phyloP scores from a whole-genome alignment of 2,797 vertebrate genomes.

The Myioborus melanocephalus region DNA sequence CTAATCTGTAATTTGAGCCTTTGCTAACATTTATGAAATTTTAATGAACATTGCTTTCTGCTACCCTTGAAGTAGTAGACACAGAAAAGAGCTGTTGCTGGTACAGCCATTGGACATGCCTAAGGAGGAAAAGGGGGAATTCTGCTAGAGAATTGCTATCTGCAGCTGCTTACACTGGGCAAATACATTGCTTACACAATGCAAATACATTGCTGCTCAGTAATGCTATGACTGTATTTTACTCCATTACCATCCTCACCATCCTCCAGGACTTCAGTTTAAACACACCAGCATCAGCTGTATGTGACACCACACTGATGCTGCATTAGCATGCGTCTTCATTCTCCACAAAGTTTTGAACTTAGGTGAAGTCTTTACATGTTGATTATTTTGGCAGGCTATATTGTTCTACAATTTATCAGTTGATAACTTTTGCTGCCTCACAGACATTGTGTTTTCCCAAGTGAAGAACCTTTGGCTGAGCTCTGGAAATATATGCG shows the following conservation, averaged over 20 bases:
- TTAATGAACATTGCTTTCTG: slow-evolving; percentile 39
- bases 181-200: neutral
- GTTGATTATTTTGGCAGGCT: slow-evolving; percentile 40
- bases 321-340: neutral
- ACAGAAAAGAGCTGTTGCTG: neutral
- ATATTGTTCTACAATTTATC: slow-evolving; percentile 66
- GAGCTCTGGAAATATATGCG: slow-evolving; percentile 49
- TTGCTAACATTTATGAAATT: slow-evolving; percentile 42
- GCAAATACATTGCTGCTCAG: neutral
- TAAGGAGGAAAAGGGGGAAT: neutral
- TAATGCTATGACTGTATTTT: neutral
- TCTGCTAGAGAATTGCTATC: neutral
- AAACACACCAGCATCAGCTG: neutral
- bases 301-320: neutral
- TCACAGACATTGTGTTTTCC: slow-evolving; percentile 67
- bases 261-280: neutral
- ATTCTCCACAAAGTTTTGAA: neutral
- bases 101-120: neutral
- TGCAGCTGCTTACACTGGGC: neutral
- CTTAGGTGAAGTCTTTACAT: slow-evolving; percentile 24
- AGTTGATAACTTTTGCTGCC: slow-evolving; percentile 62
- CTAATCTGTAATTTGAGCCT: slow-evolving; percentile 31
- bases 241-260: neutral
- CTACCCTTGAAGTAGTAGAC: neutral
- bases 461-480: slow-evolving; percentile 69